These are phyloP conservation scores for Morus bassanus DNA, from an alignment of 2,797 vertebrate species.

Conservation along the genomic window DNA sequence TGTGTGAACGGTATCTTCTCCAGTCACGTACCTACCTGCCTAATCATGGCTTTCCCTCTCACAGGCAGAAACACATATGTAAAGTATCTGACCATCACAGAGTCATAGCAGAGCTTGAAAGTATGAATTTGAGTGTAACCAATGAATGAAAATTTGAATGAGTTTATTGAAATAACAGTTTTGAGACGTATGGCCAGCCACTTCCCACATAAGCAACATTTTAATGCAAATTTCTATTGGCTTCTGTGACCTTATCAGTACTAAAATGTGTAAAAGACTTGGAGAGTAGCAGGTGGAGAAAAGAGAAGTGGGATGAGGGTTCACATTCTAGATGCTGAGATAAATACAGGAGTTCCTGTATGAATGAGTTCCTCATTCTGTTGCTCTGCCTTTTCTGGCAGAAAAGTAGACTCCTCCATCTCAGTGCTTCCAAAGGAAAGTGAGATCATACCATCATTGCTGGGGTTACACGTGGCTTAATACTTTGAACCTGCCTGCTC, in stretches of 20 bases:
- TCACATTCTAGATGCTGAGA: neutral
- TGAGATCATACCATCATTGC: neutral
- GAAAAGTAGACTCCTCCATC: neutral
- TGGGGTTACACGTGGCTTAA: neutral
- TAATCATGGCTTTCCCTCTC: neutral
- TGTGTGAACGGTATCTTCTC: neutral
- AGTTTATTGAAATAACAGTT: neutral
- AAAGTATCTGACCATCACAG: neutral
- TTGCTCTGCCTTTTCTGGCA: neutral
- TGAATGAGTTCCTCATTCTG: neutral
- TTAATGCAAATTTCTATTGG: slow-evolving; percentile 17
- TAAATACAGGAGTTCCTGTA: slow-evolving; percentile 1
- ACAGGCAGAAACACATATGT: neutral
- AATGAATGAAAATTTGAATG: neutral
- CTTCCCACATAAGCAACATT: neutral
- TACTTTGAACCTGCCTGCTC: neutral
- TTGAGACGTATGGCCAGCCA: neutral
- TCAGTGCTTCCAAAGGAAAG: neutral
- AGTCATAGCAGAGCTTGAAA: neutral
- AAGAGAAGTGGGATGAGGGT: slow-evolving; percentile 23
- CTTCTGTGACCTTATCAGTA: neutral
- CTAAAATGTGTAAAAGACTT: neutral
- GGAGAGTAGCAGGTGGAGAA: neutral
- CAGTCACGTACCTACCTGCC: neutral
- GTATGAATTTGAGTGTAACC: neutral